Conservation (phyloP, 2,888 invertebrate species). For the Drosophila sordidapex region DNA sequence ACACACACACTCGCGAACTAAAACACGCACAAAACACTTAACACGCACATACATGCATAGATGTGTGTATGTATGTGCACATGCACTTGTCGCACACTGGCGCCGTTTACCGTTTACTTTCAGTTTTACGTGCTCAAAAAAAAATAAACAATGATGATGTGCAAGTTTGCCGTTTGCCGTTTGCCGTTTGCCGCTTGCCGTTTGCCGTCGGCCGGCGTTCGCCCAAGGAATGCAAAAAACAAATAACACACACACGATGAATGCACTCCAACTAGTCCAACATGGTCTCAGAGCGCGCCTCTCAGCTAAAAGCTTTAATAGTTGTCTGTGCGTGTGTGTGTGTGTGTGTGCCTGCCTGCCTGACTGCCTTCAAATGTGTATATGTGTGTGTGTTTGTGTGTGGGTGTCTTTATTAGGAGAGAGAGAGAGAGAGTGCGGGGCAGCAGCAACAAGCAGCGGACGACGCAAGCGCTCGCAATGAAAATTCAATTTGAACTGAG, state of each 20-base stretch:
- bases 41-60: slow-evolving; percentile 8
- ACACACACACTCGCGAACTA: neutral
- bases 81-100: slow-evolving; percentile 19
- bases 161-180: slow-evolving; percentile 40
- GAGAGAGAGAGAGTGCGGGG: slow-evolving; percentile 28
- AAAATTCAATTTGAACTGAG: slow-evolving; percentile 84
- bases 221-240: slow-evolving; percentile 34
- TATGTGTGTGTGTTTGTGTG: slow-evolving; percentile 6
- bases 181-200: slow-evolving; percentile 39
- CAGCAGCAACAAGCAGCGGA: slow-evolving; percentile 61
- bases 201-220: slow-evolving; percentile 67
- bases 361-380: slow-evolving; percentile 2
- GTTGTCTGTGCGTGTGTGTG: neutral
- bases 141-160: slow-evolving; percentile 21
- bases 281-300: slow-evolving; percentile 10
- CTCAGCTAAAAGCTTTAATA: slow-evolving; percentile 4
- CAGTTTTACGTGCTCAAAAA: slow-evolving; percentile 57
- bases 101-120: slow-evolving; percentile 41
- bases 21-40: slow-evolving; percentile 34
- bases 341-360: slow-evolving; percentile 6
- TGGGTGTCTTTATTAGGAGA: neutral
- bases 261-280: slow-evolving; percentile 1
- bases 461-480: slow-evolving; percentile 82
- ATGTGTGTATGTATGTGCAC: neutral
- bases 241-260: slow-evolving; percentile 20